Base-by-base conservation (phyloP, 2,888 invertebrate genomes). In the Lottia scabra region DNA sequence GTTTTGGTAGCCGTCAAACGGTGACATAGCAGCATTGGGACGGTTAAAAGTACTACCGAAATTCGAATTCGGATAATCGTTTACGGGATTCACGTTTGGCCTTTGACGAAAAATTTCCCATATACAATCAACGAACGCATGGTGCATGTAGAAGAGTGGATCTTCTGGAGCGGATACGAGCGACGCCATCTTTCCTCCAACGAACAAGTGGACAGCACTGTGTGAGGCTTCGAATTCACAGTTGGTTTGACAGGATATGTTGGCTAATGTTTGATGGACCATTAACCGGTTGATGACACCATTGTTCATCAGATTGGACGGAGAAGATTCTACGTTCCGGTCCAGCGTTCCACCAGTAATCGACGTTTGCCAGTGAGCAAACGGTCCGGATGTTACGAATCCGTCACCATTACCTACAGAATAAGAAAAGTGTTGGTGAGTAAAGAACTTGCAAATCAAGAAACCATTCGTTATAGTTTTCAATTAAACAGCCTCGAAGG, bases 121-220 rank as follows among this genome's bases (percentile, higher is more conserved):
- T 5, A 56, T 15, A 56, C 56, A 56, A 56, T 56, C 56, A 56
- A 56, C 8, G 19, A 56, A 56, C 4, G 56, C 56, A n/a, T 56
- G 56, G 56, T 56, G 56, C 56, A 56, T 56, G 56, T 19, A 56
- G 56, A 56, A 56, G n/a, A 56, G 16, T 56, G 56, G 56, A 19
- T 56, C 56, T 19, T 56, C 56, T 8, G 56, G 56, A 19, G 56
- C n/a, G 8, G 56, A 56, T 10, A 56, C 56, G 8, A 56, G 12
- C 15, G 56, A 56, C 1, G 56, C n/a, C 56, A 56, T 56, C n/a
- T 56, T 56, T 6, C 56, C 56, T 2, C 56, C 56, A 15, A 56
- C 56, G 19, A 56, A 56, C 19, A 56, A 15, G 19, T 56, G 56
- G 16, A 56, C 56, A 56, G n/a, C 56, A 4, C 56, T 56, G n/a